These are phyloP conservation scores for Cryptosula pallasiana DNA, from an alignment of 2,888 invertebrate species.

Conservation along the genomic window DNA sequence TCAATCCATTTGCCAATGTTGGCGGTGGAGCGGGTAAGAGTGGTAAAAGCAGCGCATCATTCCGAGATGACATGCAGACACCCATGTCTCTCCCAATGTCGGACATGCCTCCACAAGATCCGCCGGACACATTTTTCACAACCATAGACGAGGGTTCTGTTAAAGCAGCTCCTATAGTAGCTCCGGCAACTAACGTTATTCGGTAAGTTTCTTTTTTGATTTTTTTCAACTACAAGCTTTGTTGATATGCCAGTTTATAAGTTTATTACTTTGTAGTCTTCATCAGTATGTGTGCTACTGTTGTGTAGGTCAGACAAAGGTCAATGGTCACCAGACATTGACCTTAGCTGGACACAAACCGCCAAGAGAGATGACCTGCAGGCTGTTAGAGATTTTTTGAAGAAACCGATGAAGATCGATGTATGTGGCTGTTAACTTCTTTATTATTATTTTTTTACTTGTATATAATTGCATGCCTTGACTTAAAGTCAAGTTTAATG, in stretches of 20 bases:
- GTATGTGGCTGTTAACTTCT: slow-evolving; percentile 17
- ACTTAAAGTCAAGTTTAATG: too few species aligned
- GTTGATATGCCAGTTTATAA: neutral
- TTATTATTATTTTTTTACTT: neutral
- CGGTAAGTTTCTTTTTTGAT: neutral
- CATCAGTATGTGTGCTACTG: too few species aligned
- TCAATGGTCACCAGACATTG: slow-evolving; percentile 42
- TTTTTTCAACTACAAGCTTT: neutral
- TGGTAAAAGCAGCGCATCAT: neutral
- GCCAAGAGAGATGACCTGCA: slow-evolving; percentile 41
- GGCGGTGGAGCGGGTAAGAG: neutral
- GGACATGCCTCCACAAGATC: neutral
- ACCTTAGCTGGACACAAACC: slow-evolving; percentile 39
- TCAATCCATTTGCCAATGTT: slow-evolving; percentile 17
- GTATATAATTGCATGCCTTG: too few species aligned
- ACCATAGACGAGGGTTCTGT: neutral
- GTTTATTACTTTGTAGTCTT: too few species aligned
- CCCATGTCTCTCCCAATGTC: slow-evolving; percentile 4
- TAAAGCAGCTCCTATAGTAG: neutral
- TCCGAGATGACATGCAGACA: neutral
- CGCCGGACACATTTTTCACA: slow-evolving; percentile 9
- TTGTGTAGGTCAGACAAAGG: slow-evolving; percentile 31
- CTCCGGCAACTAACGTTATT: neutral
- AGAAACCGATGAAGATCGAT: slow-evolving; percentile 42
- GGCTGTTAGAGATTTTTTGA: slow-evolving; percentile 43